These are phyloP conservation scores for Psix sp. DNA, from an alignment of 1,140 invertebrate genomes.

Conservation along the genomic window DNA sequence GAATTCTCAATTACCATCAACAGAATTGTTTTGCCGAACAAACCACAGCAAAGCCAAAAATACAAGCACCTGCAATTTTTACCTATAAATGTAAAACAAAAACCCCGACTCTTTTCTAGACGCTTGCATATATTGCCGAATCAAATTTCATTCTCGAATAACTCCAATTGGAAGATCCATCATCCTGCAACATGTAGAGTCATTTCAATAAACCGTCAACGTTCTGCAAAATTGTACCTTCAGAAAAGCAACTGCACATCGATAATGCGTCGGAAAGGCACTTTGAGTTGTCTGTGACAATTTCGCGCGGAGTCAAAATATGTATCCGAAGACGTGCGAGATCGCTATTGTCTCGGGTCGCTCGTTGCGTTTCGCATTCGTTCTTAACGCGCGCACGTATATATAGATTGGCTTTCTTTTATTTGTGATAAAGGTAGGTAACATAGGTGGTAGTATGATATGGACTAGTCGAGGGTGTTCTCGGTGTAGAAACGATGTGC, in stretches of 20 bases:
- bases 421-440: constrained; percentile 50
- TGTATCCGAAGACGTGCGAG: constrained; percentile 30
- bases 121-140: too few species aligned
- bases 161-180: too few species aligned
- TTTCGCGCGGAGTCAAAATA: constrained; percentile 32
- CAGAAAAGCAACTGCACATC: neutral
- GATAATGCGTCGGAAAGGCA: neutral
- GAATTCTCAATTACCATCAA: too few species aligned
- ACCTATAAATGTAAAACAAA: too few species aligned
- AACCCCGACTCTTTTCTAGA: too few species aligned
- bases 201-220: too few species aligned
- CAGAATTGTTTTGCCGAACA: too few species aligned
- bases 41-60: too few species aligned
- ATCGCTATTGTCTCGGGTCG: constrained; percentile 37
- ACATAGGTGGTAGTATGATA: constrained; percentile 53
- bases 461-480: constrained; percentile 57
- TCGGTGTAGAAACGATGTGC: constrained; percentile 42
- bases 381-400: constrained; percentile 19
- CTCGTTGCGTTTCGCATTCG: constrained; percentile 36
- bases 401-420: constrained; percentile 49
- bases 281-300: constrained; percentile 17
- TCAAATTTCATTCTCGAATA: too few species aligned
- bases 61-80: too few species aligned
- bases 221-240: too few species aligned
- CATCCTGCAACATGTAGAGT: too few species aligned